Evolutionary conservation across 2,888 invertebrate species (phyloP).

Genomic region (Dione vanillae): DNA sequence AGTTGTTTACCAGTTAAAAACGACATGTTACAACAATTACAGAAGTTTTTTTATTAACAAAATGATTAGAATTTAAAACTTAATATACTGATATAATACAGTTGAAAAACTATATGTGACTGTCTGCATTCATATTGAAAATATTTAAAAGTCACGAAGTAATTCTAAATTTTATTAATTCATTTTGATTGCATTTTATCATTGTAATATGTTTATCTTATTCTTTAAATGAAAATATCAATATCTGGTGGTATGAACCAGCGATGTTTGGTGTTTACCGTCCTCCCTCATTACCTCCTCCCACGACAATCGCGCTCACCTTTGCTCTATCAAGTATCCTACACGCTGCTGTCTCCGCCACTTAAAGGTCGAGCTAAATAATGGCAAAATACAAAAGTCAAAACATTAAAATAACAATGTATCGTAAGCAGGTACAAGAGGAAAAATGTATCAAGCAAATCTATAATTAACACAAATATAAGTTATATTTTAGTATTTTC

Average conservation of each 20-base stretch:
- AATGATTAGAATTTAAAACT: too few relatives aligned
- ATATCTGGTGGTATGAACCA: conserved; percentile 8
- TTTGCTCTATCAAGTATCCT: conserved; percentile 34
- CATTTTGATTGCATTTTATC: too few relatives aligned
- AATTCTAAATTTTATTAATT: too few relatives aligned
- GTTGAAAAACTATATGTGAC: too few relatives aligned
- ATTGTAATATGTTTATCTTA: too few relatives aligned
- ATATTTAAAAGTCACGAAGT: too few relatives aligned
- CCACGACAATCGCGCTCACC: conserved; percentile 35
- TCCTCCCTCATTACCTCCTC: conserved; percentile 24
- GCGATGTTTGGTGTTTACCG: conserved; percentile 8
- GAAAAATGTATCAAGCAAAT: background rate
- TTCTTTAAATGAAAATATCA: too few relatives aligned
- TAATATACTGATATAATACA: too few relatives aligned
- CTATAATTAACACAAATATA: background rate
- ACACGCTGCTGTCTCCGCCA: conserved; percentile 28
- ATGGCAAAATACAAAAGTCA: conserved; percentile 11
- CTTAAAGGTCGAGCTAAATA: conserved; percentile 33
- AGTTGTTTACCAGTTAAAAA: background rate
- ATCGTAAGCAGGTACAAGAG: background rate
- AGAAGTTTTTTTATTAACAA: too few relatives aligned
- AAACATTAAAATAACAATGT: background rate
- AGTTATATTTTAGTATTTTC: background rate
- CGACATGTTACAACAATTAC: background rate
- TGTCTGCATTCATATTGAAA: too few relatives aligned